phyloP scores from a whole-genome alignment of 2,888 invertebrate species.

The Brachycybe producta region DNA sequence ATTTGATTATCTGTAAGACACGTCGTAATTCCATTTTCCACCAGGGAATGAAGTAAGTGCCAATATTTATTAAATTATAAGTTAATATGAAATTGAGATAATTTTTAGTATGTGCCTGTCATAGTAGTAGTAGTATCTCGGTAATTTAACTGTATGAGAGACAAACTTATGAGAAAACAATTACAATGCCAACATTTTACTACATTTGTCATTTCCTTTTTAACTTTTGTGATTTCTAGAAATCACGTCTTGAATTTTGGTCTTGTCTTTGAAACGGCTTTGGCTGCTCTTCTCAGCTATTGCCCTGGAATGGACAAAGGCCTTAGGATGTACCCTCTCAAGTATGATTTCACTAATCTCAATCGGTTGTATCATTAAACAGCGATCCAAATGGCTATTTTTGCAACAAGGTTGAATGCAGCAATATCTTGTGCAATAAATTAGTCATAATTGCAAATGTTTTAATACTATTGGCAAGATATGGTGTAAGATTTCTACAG shows the following conservation, averaged over 20 bases:
- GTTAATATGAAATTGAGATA: too few species aligned
- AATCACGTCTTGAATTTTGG: constrained; percentile 97
- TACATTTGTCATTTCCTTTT: background rate
- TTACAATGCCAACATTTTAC: background rate
- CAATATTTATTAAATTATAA: constrained; percentile 18
- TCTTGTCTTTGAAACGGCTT: constrained; percentile 80
- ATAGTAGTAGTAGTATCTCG: too few species aligned
- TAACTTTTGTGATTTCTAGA: constrained; percentile 29
- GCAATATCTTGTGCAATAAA: too few species aligned
- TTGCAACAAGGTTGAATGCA: too few species aligned
- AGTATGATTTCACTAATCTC: too few species aligned
- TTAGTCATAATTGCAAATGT: too few species aligned
- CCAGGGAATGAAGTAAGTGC: constrained; percentile 37
- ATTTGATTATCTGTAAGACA: constrained; percentile 38
- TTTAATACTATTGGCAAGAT: background rate
- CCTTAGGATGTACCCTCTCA: constrained; percentile 91
- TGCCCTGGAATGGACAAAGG: constrained; percentile 97
- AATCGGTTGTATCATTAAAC: too few species aligned
- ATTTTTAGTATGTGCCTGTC: too few species aligned
- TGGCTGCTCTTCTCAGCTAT: constrained; percentile 92
- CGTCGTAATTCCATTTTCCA: constrained; percentile 36
- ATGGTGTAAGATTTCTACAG: too few species aligned
- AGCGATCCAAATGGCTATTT: too few species aligned
- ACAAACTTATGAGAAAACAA: too few species aligned
- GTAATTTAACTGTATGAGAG: too few species aligned